Base-by-base conservation (phyloP, 1,140 invertebrate species). In the Andricus grossulariae region DNA sequence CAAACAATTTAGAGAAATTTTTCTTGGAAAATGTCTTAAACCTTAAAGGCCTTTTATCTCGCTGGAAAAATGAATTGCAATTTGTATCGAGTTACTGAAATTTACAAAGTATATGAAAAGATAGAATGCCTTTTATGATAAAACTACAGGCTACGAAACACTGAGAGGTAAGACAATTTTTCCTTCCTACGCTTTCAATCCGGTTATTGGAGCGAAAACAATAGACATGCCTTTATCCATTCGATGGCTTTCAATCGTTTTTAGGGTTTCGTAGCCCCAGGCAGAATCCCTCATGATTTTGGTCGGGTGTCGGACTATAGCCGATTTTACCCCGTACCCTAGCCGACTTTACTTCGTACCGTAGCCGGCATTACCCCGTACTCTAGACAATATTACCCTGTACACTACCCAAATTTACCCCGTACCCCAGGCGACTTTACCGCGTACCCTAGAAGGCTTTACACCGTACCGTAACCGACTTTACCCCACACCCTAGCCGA, bases 161-260 rank as follows among this genome's bases (percentile, higher is more conserved):
- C 25, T n/a, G 54, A 39, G 60, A 50, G 32, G 18, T 18, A 75
- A 50, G 32, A 25, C 51, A 51, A 51, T 25, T 66, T 66, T 32
- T 13, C 5, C 32, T 15, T 66, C 45, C 25, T 39, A 66, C 60
- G 60, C 39, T 66, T 13, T 66, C 60, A 66, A 66, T 66, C 18
- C 72, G 55, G 60, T 75, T 75, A 75, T 75, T 54, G 74, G 75
- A 60, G 75, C 57, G 71, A 72, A 77, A 72, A 77, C 75, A 77
- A 72, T 72, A 72, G 75, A 77, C 75, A 72, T 77, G 75, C 73
- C 75, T 73, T 54, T 52, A 77, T 77, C 72, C 45, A 55, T 39
- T 73, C 71, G 75, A 66, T 45, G 39, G 32, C 60, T 66, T 66
- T 66, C 60, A 66, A 66, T 66, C 21, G 60, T 16, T 66, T 66